Base-by-base conservation (phyloP, 2,797 vertebrate species). In the Chrysocyon brachyurus region DNA sequence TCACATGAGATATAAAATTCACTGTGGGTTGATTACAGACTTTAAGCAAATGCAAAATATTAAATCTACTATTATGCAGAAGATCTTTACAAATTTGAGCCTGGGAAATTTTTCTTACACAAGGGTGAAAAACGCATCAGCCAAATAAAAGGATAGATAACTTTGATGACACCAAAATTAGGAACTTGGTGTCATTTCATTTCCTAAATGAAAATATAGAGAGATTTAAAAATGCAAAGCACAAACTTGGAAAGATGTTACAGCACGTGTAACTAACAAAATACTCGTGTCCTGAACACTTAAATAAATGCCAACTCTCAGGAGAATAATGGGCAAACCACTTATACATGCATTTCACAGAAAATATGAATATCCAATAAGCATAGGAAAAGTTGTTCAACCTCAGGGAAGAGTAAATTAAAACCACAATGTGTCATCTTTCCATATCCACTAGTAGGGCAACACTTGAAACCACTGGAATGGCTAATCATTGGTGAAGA, bases 11-110 rank as follows among this genome's bases (percentile, higher is more conserved):
- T 36, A 33, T 36, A 64, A 91, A 64, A 56, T 64, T 9, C 81
- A 66, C 1, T 73, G 3, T 3, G 33, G 24, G 11, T 33, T 57
- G 72, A 46, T 36, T 52, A 63, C 63, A 95, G 5, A 22, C 33
- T 91, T 63, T 56, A 56, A 73, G 11, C 33, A 95, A 95, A 64
- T 28, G 21, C 33, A 87, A 81, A 87, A 49, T 64, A 87, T 57
- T 73, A 82, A 91, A 22, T 82, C 10, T 79, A 26, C 46, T 63
- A 33, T 64, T 87, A 33, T 16, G 28, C 2, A 79, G 26, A 61
- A 12, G 87, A 46, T 57, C 28, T 46, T 95, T 82, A 56, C 12
- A 91, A 81, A 33, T 36, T 73, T 73, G 64, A 28, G 46, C 9
- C 26, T 46, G n/a, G 15, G 40, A 91, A 66, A 26, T 16, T 82